Evolutionary conservation across 1,140 invertebrate genomes (phyloP), one percentile per base, ranked within the genome.

Genomic region (Drosophila nikananu): DNA sequence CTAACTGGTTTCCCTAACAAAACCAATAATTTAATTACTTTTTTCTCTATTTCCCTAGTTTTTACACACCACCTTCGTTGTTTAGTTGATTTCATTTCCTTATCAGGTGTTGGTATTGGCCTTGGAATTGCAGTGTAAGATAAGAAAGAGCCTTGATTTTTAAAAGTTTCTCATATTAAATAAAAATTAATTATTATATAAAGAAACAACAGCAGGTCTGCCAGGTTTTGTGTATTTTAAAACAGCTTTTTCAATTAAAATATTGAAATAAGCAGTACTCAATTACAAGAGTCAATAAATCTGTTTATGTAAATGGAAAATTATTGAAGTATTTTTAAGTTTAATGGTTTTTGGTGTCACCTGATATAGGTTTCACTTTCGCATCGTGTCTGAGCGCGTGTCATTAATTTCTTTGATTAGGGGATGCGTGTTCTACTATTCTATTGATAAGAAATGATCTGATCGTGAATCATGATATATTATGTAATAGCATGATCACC

Each of bases 391-490:
- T 13, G n/a, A 32, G 54, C 37, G 37, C 37, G 27, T 68, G 30
- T 15, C 41, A 5, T 17, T 41, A n/a, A 19, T 32, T 17, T 35
- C 12, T 25, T 58, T 49, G 39, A 72, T 66, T 46, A 54, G 30
- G 66, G 13, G 37, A 71, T 57, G 68, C 68, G 51, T 57, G 25
- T 41, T 37, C 32, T 23, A 55, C 13, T 58, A 32, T 27, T 72
- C 13, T 5, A 21, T n/a, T 73, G 70, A 72, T 73, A 73, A 72
- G 70, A 72, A 73, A 35, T 60, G 66, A 73, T 49, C 44, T 73
- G 67, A 42, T 49, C n/a, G 6, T 49, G 17, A 73, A 32, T 35
- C 44, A 51, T 60, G 37, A 42, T 51, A 32, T 27, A 59, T 73
- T 73, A 71, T 60, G 44, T 54, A 73, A 72, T 51, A 10, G 67